phyloP scores from a whole-genome alignment of 2,888 invertebrate genomes.

The Pseudeuparius sepicola region DNA sequence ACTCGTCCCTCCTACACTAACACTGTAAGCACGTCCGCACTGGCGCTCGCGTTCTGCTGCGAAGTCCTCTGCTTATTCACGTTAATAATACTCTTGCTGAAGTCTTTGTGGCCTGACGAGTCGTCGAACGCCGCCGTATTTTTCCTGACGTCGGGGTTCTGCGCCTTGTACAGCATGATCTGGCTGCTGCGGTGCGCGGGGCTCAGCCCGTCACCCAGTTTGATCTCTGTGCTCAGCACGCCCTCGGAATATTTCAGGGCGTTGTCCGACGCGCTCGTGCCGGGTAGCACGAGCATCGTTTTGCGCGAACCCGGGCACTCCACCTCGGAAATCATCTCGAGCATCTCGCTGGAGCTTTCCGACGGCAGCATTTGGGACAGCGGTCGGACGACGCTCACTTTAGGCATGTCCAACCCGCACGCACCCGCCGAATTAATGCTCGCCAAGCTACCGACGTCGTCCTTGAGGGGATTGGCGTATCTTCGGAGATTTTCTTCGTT shows the following conservation, averaged over 20 bases:
- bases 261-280: constrained; percentile 34
- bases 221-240: constrained; percentile 25
- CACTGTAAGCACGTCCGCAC: constrained; percentile 46
- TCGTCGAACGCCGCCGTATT: constrained; percentile 60
- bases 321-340: constrained; percentile 52
- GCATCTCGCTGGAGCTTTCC: constrained; percentile 47
- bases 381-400: constrained; percentile 39
- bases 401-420: constrained; percentile 38
- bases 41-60: constrained; percentile 34
- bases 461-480: constrained; percentile 40
- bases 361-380: constrained; percentile 39
- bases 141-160: constrained; percentile 75
- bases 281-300: constrained; percentile 40
- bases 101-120: constrained; percentile 55
- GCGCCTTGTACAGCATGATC: constrained; percentile 71
- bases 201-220: constrained; percentile 35
- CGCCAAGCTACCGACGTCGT: constrained; percentile 38
- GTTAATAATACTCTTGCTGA: constrained; percentile 64
- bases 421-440: constrained; percentile 32
- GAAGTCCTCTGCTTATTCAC: constrained; percentile 41
- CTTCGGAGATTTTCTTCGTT: constrained; percentile 82
- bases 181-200: constrained; percentile 47
- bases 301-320: constrained; percentile 40
- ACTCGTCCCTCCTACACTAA: constrained; percentile 44
- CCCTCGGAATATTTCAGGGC: constrained; percentile 32